Conservation (phyloP, 2,888 invertebrate species). For the Hybos culiciformis region DNA sequence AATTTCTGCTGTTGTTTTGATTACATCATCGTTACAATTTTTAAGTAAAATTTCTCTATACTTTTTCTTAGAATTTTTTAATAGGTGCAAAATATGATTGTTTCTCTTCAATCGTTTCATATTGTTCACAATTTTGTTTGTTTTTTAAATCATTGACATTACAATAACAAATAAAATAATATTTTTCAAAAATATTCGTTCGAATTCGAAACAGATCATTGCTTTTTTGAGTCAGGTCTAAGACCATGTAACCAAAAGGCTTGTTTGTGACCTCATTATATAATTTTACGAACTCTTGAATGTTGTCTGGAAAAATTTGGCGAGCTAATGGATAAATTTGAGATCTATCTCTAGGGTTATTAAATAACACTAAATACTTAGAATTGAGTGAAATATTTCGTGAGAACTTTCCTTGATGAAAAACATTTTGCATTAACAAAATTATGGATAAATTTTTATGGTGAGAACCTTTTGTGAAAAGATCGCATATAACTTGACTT, state of each 20-base stretch:
- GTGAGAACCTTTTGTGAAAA: constrained; percentile 1
- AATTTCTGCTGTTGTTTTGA: constrained; percentile 1
- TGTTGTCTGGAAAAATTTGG: constrained; percentile 7
- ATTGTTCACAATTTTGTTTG: background rate
- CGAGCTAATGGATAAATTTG: constrained; percentile 4
- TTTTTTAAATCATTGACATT: background rate
- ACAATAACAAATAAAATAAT: constrained; percentile 2
- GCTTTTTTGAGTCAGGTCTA: constrained; percentile 2
- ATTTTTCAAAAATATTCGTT: constrained; percentile 7
- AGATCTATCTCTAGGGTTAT: constrained; percentile 6
- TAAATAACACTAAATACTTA: constrained; percentile 4
- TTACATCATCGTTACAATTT: background rate
- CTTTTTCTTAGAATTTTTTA: background rate
- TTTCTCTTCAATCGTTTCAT: constrained; percentile 1
- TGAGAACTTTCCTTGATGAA: constrained; percentile 2
- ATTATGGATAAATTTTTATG: constrained; percentile 1
- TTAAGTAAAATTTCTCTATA: background rate
- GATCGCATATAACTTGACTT: too few species aligned
- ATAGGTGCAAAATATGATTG: constrained; percentile 1
- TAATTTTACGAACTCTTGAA: constrained; percentile 5
- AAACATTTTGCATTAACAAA: constrained; percentile 4
- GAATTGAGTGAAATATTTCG: constrained; percentile 5
- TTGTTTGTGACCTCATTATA: constrained; percentile 5
- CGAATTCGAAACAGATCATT: constrained; percentile 5
- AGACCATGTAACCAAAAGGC: constrained; percentile 5